Conservation (phyloP, 2,888 invertebrate species). For the Caenorhabditis japonica region DNA sequence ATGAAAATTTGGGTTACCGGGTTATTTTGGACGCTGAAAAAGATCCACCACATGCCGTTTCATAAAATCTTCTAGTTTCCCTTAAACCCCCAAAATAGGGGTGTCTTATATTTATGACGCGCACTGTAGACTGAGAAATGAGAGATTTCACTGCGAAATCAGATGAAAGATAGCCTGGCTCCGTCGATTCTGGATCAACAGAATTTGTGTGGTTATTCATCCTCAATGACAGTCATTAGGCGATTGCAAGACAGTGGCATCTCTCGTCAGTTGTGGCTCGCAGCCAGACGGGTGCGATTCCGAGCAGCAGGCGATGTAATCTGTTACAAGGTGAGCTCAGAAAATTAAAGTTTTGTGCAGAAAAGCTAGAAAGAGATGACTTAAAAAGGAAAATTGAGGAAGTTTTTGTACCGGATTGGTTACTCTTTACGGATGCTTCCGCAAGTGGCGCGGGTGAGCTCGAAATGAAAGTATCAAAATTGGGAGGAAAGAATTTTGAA, state of each 20-base stretch:
- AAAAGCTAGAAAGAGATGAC: not conserved
- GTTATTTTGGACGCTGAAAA: too few species aligned
- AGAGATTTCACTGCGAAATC: too few species aligned
- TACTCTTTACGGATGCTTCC: constrained; percentile 6
- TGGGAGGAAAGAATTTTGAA: not conserved
- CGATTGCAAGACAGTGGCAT: not conserved
- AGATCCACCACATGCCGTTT: too few species aligned
- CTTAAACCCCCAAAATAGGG: too few species aligned
- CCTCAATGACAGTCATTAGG: not conserved
- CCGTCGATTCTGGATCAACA: too few species aligned
- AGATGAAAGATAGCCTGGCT: not conserved
- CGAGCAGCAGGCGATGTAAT: too few species aligned
- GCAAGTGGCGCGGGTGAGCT: not conserved
- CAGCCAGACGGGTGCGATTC: not conserved
- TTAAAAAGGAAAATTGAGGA: not conserved
- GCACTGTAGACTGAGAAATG: too few species aligned
- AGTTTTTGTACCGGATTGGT: not conserved
- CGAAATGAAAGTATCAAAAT: not conserved
- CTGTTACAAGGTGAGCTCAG: too few species aligned
- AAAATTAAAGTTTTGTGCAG: constrained; percentile 1
- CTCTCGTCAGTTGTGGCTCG: not conserved
- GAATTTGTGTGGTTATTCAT: too few species aligned
- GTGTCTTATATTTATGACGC: too few species aligned
- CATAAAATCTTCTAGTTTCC: too few species aligned
- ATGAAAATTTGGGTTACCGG: too few species aligned